These are phyloP conservation scores for Pyrrhia umbra DNA, from an alignment of 2,888 invertebrate species.

Conservation along the genomic window DNA sequence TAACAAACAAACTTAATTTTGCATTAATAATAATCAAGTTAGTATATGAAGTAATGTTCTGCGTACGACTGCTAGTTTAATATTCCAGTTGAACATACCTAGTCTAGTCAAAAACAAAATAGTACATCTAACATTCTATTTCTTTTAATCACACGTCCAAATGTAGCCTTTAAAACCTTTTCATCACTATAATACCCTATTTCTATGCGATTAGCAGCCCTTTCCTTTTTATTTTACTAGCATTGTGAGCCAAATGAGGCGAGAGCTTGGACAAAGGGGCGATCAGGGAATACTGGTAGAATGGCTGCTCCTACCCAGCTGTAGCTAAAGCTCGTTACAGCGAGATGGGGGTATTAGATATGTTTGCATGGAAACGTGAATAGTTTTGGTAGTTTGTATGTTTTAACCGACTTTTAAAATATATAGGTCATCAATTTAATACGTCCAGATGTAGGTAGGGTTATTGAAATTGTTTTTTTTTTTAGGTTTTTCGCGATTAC, in stretches of 20 bases:
- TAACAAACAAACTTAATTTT: too few relatives aligned
- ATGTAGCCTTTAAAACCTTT: neutral
- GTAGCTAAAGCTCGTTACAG: neutral
- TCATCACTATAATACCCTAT: conserved; percentile 20
- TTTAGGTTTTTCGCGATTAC: too few relatives aligned
- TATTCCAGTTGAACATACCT: too few relatives aligned
- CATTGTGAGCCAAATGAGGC: conserved; percentile 35
- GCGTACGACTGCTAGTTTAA: too few relatives aligned
- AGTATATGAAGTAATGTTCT: too few relatives aligned
- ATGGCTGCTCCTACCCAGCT: neutral
- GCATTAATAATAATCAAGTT: too few relatives aligned
- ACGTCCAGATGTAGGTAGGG: too few relatives aligned
- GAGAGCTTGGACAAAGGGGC: conserved; percentile 33
- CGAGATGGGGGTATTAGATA: neutral
- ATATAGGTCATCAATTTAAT: too few relatives aligned
- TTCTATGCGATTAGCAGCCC: conserved; percentile 37
- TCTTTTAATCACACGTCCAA: neutral
- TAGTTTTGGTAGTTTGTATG: neutral
- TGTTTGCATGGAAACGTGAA: neutral
- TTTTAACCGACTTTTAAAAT: too few relatives aligned
- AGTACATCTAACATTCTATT: neutral
- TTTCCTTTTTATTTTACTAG: conserved; percentile 47
- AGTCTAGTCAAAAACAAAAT: too few relatives aligned
- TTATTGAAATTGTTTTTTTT: too few relatives aligned
- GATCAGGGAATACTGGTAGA: conserved; percentile 15